A percentile compares a stretch with the other conserved stretches of the same genome.
Conservation (phyloP, 1,140 invertebrate species). For the Drosophila santomea region DNA sequence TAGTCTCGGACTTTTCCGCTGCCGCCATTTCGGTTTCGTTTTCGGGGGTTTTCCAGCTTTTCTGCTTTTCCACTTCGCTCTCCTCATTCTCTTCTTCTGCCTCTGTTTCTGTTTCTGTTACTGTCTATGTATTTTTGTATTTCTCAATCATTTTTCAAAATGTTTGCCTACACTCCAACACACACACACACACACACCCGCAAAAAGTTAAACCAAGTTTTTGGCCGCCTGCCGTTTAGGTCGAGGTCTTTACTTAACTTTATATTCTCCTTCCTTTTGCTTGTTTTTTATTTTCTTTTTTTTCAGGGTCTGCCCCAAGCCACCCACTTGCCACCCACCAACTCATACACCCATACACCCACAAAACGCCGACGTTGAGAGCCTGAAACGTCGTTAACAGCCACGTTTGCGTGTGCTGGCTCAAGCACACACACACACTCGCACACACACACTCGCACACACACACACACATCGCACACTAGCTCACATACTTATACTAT, state of each 20-base stretch:
- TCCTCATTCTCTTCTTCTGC: background rate
- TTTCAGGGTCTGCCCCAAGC: slow-evolving; percentile 49
- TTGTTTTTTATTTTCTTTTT: slow-evolving; percentile 13
- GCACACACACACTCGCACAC: slow-evolving; percentile 7
- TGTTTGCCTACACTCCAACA: slow-evolving; percentile 17
- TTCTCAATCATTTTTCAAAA: slow-evolving; percentile 64
- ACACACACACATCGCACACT: slow-evolving; percentile 26
- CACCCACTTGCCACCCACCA: slow-evolving; percentile 8
- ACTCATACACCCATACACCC: slow-evolving; percentile 22
- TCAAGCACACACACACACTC: slow-evolving; percentile 26
- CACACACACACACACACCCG: background rate
- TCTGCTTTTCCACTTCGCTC: too few species aligned
- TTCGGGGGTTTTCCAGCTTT: slow-evolving; percentile 6
- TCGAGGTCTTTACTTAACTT: slow-evolving; percentile 71
- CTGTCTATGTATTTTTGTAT: slow-evolving; percentile 49
- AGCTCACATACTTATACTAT: slow-evolving; percentile 28
- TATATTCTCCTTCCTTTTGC: slow-evolving; percentile 47
- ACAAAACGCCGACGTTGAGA: slow-evolving; percentile 60
- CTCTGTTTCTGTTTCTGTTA: slow-evolving; percentile 18
- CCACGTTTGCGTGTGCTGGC: slow-evolving; percentile 72
- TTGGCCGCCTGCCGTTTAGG: slow-evolving; percentile 79
- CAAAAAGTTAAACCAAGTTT: slow-evolving; percentile 29
- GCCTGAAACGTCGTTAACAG: slow-evolving; percentile 75
- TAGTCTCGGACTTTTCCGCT: slow-evolving; percentile 28
- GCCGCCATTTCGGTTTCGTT: slow-evolving; percentile 14